Base-by-base conservation (phyloP, 2,113 vertebrate genomes). In the Sturnira hondurensis region DNA sequence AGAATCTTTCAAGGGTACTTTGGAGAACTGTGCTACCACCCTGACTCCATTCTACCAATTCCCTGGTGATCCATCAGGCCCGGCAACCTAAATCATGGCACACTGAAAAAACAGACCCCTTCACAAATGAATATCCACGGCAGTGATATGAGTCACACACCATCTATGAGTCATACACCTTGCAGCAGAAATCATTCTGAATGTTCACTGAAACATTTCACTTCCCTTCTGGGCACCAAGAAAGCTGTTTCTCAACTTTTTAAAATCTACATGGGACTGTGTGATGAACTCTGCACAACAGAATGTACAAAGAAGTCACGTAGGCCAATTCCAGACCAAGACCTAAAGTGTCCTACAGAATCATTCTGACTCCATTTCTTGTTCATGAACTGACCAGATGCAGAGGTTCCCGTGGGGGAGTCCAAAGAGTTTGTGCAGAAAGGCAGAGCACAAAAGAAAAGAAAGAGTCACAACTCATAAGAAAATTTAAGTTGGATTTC, bases 141-240 rank as follows among this genome's bases (percentile, higher is more conserved):
- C 20, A 52, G 43, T 4, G 24, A 58, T 94, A n/a, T n/a, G n/a
- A n/a, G n/a, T 84, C 54, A n/a, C 83, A 61, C 85, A 86, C 16
- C 19, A 8, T 86, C 33, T 52, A 22, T 84, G 47, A 92, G 20
- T 93, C 92, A 92, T 86, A 71, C 50, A 13, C 22, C 8, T 33
- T 58, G n/a, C 8, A 43, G 28, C 20, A 73, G 61, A 94, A 96
- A 88, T 85, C 54, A 77, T 82, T 93, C 76, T 82, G 58, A 88
- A 45, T 74, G 83, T 38, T 93, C 50, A 80, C 54, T 70, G 38
- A 65, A 95, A 74, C 24, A 95, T 89, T 91, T 50, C 17, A n/a
- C 36, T 87, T 89, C 58, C 36, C 36, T 88, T 86, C 74, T 70
- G 16, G 47, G 43, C 47, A 68, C 19, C 22, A 83, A 54, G 56